Evolutionary conservation across 2,888 invertebrate genomes (phyloP).

Genomic region (Phrixothrix hirtus): DNA sequence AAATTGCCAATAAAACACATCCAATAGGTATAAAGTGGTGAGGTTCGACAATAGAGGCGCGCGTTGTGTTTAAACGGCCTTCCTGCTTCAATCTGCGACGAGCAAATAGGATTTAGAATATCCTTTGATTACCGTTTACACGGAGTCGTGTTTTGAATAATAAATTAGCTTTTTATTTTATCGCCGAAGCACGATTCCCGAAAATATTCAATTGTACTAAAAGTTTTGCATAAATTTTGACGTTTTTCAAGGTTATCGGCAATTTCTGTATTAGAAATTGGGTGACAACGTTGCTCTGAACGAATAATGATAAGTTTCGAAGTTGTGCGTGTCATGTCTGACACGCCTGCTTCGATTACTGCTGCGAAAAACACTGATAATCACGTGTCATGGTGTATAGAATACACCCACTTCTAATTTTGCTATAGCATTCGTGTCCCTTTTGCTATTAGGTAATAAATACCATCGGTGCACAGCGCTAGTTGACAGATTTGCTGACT

Average conservation of each 20-base stretch:
- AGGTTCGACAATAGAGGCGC: slow-evolving; percentile 35
- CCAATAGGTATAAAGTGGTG: slow-evolving; percentile 33
- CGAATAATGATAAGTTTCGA: slow-evolving; percentile 19
- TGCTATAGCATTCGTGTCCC: slow-evolving; percentile 36
- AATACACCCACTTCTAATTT: slow-evolving; percentile 30
- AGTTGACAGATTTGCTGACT: slow-evolving; percentile 31
- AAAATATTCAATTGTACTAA: slow-evolving; percentile 24
- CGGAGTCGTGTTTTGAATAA: slow-evolving; percentile 42
- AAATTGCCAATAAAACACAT: slow-evolving; percentile 35
- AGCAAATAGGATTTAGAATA: slow-evolving; percentile 46
- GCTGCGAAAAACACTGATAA: slow-evolving; percentile 49
- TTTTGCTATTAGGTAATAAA: slow-evolving; percentile 30
- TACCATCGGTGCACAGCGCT: slow-evolving; percentile 22
- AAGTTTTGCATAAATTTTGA: slow-evolving; percentile 4
- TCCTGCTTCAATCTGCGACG: slow-evolving; percentile 45
- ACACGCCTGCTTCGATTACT: slow-evolving; percentile 44
- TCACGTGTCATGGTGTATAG: slow-evolving; percentile 47
- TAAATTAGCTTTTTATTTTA: slow-evolving; percentile 33
- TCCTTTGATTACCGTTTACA: slow-evolving; percentile 46
- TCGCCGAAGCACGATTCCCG: slow-evolving; percentile 15
- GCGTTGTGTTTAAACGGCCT: slow-evolving; percentile 38
- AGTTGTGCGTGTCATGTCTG: slow-evolving; percentile 38
- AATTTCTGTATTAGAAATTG: not conserved
- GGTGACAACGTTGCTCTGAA: slow-evolving; percentile 13
- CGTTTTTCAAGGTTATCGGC: slow-evolving; percentile 2